phyloP scores from a whole-genome alignment of 2,113 vertebrate species.

The Ceratotherium simum region DNA sequence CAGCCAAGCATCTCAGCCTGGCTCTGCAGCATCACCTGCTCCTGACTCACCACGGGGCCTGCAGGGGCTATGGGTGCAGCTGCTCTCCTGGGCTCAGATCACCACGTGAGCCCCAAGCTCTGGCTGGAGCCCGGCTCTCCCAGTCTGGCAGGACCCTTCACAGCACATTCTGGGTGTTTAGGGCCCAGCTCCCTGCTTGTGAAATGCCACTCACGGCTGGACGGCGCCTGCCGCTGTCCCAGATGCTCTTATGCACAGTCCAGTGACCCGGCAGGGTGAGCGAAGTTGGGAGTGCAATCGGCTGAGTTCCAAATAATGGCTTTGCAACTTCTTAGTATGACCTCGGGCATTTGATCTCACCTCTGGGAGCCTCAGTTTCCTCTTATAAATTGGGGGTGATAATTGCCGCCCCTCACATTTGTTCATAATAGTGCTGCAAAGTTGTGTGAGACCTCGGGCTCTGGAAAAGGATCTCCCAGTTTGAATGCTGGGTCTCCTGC shows the following conservation, averaged over 20 bases:
- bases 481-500: background rate
- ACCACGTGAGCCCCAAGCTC: rapidly evolving
- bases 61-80: no score
- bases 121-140: background rate
- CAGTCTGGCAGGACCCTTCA: background rate
- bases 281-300: background rate
- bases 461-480: background rate
- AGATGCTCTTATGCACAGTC: background rate
- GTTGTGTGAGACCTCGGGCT: background rate
- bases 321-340: background rate
- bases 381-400: background rate
- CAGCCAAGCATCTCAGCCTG: no score
- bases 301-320: background rate
- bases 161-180: background rate
- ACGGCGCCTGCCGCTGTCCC: background rate
- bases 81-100: background rate
- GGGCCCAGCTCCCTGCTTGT: background rate
- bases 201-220: rapidly evolving
- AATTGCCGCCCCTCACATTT: background rate
- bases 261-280: background rate
- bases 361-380: background rate
- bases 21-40: background rate
- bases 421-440: rapidly evolving
- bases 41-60: rapidly evolving
- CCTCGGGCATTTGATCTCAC: background rate